A percentile compares a stretch with the other conserved stretches of the same genome.
phyloP scores from a whole-genome alignment of 1,140 invertebrate genomes.

The Phymastichus coffea region DNA sequence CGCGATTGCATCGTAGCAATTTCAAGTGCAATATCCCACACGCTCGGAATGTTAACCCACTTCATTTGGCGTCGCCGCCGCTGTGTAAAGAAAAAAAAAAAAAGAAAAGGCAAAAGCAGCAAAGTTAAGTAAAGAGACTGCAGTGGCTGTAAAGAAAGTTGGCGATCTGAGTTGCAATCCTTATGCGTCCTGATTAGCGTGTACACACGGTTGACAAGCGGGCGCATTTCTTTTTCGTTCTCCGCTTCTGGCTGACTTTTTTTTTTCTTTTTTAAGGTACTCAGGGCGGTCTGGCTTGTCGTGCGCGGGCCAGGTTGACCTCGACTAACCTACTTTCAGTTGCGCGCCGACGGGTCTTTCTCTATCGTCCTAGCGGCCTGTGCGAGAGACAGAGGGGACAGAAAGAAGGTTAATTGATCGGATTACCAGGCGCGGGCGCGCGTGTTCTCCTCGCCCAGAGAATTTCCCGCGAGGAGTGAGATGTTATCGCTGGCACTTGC shows the following conservation, averaged over 20 bases:
- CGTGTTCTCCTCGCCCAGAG: too few species aligned
- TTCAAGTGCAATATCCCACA: slow-evolving; percentile 14
- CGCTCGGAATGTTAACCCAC: background rate
- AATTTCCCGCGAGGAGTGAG: too few species aligned
- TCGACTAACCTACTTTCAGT: slow-evolving; percentile 21
- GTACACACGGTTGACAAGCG: too few species aligned
- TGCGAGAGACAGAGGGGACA: background rate
- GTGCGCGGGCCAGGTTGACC: too few species aligned
- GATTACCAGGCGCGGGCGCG: slow-evolving; percentile 2
- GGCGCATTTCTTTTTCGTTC: background rate
- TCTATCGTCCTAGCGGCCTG: background rate
- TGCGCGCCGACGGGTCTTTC: background rate
- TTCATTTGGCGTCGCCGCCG: background rate
- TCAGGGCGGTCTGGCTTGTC: too few species aligned
- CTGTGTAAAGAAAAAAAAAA: too few species aligned
- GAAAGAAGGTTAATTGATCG: slow-evolving; percentile 23
- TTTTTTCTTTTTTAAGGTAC: background rate
- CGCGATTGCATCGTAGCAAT: slow-evolving; percentile 6
- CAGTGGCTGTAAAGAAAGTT: too few species aligned
- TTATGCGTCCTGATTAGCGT: too few species aligned
- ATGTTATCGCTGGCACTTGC: slow-evolving; percentile 8
- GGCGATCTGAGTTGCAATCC: too few species aligned
- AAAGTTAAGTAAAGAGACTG: too few species aligned
- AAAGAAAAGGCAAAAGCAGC: too few species aligned
- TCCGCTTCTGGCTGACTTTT: background rate